Percentiles rank a stretch among this genome's conserved stretches.
phyloP scores from a whole-genome alignment of 1,140 invertebrate species.

The Hylaeus anthracinus region DNA sequence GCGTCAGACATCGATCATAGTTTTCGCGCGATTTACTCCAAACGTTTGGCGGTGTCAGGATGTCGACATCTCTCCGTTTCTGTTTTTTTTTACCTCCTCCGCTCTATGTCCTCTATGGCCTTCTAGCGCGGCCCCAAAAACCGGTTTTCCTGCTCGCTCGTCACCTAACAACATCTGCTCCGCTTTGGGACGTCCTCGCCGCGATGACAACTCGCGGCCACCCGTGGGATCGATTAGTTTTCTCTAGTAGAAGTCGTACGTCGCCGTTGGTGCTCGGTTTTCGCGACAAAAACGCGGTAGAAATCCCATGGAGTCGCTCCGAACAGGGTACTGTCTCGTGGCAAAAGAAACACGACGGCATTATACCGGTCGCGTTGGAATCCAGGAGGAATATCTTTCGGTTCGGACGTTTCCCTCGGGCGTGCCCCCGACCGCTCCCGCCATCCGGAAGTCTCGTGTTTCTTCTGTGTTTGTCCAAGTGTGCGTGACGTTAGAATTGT shows the following conservation, averaged over 20 bases:
- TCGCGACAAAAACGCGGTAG: conserved; percentile 38
- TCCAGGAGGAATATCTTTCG: conserved; percentile 37
- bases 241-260: conserved; percentile 24
- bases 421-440: background rate
- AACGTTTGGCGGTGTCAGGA: conserved; percentile 37
- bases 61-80: conserved; percentile 13
- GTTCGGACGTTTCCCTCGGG: conserved; percentile 22
- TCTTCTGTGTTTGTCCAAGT: conserved; percentile 68
- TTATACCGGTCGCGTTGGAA: conserved; percentile 4
- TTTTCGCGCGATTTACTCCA: conserved; percentile 62
- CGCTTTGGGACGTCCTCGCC: conserved; percentile 44
- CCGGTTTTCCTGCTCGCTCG: conserved; percentile 61
- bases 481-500: conserved; percentile 62
- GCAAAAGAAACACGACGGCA: conserved; percentile 21
- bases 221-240: conserved; percentile 64
- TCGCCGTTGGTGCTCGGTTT: conserved; percentile 31
- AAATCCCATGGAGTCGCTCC: conserved; percentile 17
- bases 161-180: conserved; percentile 56
- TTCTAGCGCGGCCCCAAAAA: conserved; percentile 37
- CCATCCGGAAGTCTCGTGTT: conserved; percentile 65
- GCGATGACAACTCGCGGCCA: conserved; percentile 48
- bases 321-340: background rate
- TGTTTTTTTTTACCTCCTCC: background rate
- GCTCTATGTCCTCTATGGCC: background rate
- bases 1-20: conserved; percentile 59